Percentiles rank a stretch among this genome's conserved stretches.
Conservation (phyloP, 2,888 invertebrate species). For the Tillus elongatus region DNA sequence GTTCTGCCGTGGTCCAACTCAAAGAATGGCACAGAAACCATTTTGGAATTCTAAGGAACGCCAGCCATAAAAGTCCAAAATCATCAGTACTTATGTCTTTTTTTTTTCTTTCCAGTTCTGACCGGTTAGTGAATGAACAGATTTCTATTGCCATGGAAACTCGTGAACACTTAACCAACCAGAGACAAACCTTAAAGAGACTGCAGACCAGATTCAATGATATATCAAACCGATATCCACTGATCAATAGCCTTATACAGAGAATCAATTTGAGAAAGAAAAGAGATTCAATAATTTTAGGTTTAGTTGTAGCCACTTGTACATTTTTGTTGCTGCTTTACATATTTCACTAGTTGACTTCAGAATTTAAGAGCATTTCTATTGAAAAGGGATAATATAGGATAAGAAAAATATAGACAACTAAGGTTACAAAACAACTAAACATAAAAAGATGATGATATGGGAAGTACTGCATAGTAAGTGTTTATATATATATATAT, state of each 20-base stretch:
- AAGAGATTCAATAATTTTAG: conserved; percentile 88
- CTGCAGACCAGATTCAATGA: conserved; percentile 90
- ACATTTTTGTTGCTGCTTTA: conserved; percentile 79
- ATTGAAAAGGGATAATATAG: too few relatives aligned
- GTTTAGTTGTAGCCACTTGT: conserved; percentile 78
- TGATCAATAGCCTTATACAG: conserved; percentile 78
- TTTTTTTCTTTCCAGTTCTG: conserved; percentile 60
- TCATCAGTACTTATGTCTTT: too few relatives aligned
- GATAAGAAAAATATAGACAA: too few relatives aligned
- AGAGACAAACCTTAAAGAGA: conserved; percentile 80
- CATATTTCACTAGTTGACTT: conserved; percentile 66
- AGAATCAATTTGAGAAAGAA: conserved; percentile 90
- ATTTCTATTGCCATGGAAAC: conserved; percentile 96
- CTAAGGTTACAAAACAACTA: too few relatives aligned
- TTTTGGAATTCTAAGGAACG: too few relatives aligned
- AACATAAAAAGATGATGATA: too few relatives aligned
- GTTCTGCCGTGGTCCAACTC: too few relatives aligned
- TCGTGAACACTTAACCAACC: conserved; percentile 82
- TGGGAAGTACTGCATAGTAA: too few relatives aligned
- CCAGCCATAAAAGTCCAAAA: too few relatives aligned
- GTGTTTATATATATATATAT: too few relatives aligned
- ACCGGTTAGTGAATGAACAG: conserved; percentile 89
- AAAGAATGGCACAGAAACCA: too few relatives aligned
- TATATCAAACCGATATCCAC: conserved; percentile 79
- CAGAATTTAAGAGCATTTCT: too few relatives aligned